phyloP scores from a whole-genome alignment of 2,113 vertebrate genomes.

The Corythoichthys intestinalis region DNA sequence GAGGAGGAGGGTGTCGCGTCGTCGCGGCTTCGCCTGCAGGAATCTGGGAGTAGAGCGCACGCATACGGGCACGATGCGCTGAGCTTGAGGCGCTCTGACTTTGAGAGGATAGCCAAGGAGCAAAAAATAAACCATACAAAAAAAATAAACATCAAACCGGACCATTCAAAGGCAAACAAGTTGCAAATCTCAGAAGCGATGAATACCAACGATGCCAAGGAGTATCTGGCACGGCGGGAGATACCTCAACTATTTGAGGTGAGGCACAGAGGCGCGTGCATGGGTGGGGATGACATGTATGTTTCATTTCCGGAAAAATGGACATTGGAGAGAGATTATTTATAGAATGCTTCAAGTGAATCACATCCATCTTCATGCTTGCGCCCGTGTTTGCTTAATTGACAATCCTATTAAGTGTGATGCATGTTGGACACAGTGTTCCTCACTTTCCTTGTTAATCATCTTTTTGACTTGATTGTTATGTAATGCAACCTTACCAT shows the following conservation, averaged over 20 bases:
- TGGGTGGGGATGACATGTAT: neutral
- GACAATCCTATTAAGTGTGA: neutral
- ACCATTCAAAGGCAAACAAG: conserved; percentile 20
- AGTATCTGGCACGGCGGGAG: conserved; percentile 89
- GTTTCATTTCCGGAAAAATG: neutral
- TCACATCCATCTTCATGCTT: neutral
- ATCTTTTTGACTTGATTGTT: neutral
- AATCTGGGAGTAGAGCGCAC: conserved; percentile 51
- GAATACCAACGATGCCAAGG: conserved; percentile 90
- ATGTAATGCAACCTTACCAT: neutral
- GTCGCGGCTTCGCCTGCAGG: conserved; percentile 43
- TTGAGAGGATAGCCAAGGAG: neutral
- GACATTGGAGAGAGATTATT: neutral
- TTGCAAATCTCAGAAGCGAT: conserved; percentile 63
- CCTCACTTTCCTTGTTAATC: neutral
- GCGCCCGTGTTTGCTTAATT: neutral
- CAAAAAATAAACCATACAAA: neutral
- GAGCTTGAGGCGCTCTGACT: conserved; percentile 22
- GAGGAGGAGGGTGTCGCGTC: conserved; percentile 20
- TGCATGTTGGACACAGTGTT: neutral
- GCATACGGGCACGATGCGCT: conserved; percentile 56
- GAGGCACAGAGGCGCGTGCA: conserved; percentile 42
- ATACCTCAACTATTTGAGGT: conserved; percentile 98
- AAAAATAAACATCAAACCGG: neutral
- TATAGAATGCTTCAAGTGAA: neutral